Conservation (phyloP, 1,140 invertebrate species). For the Nasonia giraulti region DNA sequence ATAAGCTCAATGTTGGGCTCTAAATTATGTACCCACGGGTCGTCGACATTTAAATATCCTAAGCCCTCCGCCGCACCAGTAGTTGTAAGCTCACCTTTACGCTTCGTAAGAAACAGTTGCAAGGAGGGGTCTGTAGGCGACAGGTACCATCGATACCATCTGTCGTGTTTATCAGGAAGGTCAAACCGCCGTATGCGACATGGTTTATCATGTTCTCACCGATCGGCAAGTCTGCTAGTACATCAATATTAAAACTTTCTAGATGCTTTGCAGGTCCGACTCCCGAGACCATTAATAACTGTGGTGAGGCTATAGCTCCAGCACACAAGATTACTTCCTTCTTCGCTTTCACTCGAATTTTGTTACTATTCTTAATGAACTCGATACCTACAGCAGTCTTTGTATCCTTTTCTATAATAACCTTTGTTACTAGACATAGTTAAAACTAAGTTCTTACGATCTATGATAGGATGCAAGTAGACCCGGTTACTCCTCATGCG, state of each 20-base stretch:
- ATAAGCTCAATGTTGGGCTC: slow-evolving; percentile 4
- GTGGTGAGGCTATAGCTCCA: slow-evolving; percentile 83
- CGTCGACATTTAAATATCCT: slow-evolving; percentile 4
- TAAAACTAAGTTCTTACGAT: slow-evolving; percentile 81
- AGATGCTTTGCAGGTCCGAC: slow-evolving; percentile 78
- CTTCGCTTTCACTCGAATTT: slow-evolving; percentile 25
- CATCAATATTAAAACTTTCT: slow-evolving; percentile 65
- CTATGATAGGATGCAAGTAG: slow-evolving; percentile 79
- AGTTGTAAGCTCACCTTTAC: too few relatives aligned
- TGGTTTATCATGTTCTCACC: slow-evolving; percentile 78
- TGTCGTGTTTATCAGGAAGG: neutral
- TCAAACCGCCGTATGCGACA: slow-evolving; percentile 50
- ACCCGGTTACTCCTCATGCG: slow-evolving; percentile 81
- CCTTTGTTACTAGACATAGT: slow-evolving; percentile 77
- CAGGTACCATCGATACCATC: neutral
- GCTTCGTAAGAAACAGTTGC: neutral
- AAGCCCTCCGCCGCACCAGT: neutral
- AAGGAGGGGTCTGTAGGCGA: neutral
- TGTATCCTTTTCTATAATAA: slow-evolving; percentile 73
- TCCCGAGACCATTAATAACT: slow-evolving; percentile 83
- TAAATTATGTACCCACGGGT: neutral
- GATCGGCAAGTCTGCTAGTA: slow-evolving; percentile 73
- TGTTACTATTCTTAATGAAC: slow-evolving; percentile 54
- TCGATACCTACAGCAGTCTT: slow-evolving; percentile 28
- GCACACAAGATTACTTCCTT: slow-evolving; percentile 82